Evolutionary conservation across 1,140 invertebrate genomes (phyloP).

Genomic region (Pseudoatta argentina): DNA sequence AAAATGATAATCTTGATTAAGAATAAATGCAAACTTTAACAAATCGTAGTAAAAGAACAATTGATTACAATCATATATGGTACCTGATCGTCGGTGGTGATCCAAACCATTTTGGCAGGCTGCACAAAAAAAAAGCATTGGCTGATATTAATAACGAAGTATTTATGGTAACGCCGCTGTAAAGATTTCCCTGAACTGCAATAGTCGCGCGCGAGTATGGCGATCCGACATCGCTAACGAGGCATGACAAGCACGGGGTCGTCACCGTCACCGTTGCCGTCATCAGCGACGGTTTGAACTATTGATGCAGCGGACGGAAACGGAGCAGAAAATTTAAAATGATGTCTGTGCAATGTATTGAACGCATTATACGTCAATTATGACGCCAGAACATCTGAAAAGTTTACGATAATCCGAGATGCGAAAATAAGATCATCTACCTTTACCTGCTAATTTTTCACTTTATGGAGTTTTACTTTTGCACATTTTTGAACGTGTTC

Average conservation of each 20-base stretch:
- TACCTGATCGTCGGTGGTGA: conserved; percentile 86
- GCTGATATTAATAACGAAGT: conserved; percentile 80
- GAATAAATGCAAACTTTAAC: neutral
- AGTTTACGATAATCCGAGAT: conserved; percentile 3
- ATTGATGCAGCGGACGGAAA: conserved; percentile 12
- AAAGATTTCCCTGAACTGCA: conserved; percentile 22
- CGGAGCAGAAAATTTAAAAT: conserved; percentile 31
- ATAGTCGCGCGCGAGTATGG: conserved; percentile 20
- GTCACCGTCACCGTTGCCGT: conserved; percentile 1
- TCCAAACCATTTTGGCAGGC: conserved; percentile 86
- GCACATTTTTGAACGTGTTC: too few relatives aligned
- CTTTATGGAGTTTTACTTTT: too few relatives aligned
- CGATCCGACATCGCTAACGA: conserved; percentile 24
- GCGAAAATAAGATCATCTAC: conserved; percentile 26
- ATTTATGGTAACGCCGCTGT: conserved; percentile 16
- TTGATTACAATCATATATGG: neutral
- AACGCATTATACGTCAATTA: neutral
- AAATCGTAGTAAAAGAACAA: neutral
- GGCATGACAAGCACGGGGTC: neutral
- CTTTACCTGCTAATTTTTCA: too few relatives aligned
- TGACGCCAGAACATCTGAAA: conserved; percentile 12
- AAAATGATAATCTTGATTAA: conserved; percentile 7
- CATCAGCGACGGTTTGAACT: conserved; percentile 29
- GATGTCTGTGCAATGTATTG: neutral
- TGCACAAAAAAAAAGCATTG: conserved; percentile 85